Evolutionary conservation across 2,888 invertebrate species (phyloP).

Genomic region (Idaea biselata): DNA sequence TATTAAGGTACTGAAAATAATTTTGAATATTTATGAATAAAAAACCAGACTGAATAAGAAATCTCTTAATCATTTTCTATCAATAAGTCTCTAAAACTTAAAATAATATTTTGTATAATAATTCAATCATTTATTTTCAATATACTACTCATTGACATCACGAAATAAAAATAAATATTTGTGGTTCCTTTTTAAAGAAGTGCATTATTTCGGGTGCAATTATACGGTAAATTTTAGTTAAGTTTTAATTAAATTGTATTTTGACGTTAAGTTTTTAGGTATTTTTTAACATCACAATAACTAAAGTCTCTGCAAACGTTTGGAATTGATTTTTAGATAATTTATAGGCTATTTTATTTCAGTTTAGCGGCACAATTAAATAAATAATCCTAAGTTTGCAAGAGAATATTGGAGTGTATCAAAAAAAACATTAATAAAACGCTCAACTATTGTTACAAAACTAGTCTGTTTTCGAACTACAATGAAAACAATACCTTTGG

Average conservation of each 20-base stretch:
- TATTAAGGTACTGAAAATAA: too few relatives aligned
- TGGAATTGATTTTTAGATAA: not conserved
- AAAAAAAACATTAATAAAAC: not conserved
- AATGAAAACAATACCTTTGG: slow-evolving; percentile 61
- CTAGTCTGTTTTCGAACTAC: slow-evolving; percentile 12
- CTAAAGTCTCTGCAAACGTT: not conserved
- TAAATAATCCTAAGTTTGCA: not conserved
- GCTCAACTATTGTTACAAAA: slow-evolving; percentile 22
- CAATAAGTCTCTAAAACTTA: not conserved
- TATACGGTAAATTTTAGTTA: not conserved
- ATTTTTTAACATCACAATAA: not conserved
- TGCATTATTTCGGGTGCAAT: slow-evolving; percentile 20
- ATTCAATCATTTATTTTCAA: not conserved
- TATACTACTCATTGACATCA: not conserved
- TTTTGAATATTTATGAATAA: not conserved
- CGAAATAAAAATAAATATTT: not conserved
- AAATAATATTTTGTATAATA: not conserved
- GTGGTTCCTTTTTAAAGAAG: slow-evolving; percentile 18
- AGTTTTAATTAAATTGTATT: slow-evolving; percentile 6
- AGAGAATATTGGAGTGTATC: not conserved
- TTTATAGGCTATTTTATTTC: too few relatives aligned
- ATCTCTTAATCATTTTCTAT: not conserved
- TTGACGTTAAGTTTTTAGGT: slow-evolving; percentile 3
- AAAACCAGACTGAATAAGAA: not conserved
- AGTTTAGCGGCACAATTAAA: not conserved